A percentile compares a stretch with the other conserved stretches of the same genome.
Evolutionary conservation across 1,140 invertebrate genomes (phyloP).

Genomic region (Sinella curviseta): DNA sequence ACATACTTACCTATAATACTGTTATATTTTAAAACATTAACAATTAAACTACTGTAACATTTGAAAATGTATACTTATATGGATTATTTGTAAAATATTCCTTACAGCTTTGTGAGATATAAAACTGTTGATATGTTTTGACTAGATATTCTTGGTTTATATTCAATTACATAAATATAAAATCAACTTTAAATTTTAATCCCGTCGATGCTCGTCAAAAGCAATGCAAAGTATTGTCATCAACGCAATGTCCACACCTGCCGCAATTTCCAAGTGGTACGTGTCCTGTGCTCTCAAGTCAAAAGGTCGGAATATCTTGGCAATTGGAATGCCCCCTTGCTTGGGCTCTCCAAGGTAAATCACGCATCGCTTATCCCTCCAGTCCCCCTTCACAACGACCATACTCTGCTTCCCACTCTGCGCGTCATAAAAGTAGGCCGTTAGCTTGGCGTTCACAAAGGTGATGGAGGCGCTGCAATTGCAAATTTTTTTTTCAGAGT

Average conservation of each 20-base stretch:
- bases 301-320: slow-evolving; percentile 24
- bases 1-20: no score
- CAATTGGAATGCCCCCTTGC: slow-evolving; percentile 33
- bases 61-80: no score
- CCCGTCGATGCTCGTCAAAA: slow-evolving; percentile 27
- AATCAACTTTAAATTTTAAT: no score
- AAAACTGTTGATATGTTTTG: no score
- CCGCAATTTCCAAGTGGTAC: slow-evolving; percentile 28
- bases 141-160: no score
- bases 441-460: slow-evolving; percentile 37
- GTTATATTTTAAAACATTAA: no score
- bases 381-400: slow-evolving; percentile 33
- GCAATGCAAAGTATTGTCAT: slow-evolving; percentile 35
- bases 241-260: slow-evolving; percentile 29
- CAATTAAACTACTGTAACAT: no score
- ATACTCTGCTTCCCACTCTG: neutral
- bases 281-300: neutral
- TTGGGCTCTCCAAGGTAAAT: slow-evolving; percentile 32
- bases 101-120: no score
- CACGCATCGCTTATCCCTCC: slow-evolving; percentile 3
- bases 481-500: slow-evolving; percentile 34
- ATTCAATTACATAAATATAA: no score
- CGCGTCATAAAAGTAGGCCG: slow-evolving; percentile 22
- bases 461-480: slow-evolving; percentile 24
- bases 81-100: no score